A percentile compares a stretch with the other conserved stretches of the same genome.
phyloP scores from a whole-genome alignment of 2,888 invertebrate species.

The Nineta flava region DNA sequence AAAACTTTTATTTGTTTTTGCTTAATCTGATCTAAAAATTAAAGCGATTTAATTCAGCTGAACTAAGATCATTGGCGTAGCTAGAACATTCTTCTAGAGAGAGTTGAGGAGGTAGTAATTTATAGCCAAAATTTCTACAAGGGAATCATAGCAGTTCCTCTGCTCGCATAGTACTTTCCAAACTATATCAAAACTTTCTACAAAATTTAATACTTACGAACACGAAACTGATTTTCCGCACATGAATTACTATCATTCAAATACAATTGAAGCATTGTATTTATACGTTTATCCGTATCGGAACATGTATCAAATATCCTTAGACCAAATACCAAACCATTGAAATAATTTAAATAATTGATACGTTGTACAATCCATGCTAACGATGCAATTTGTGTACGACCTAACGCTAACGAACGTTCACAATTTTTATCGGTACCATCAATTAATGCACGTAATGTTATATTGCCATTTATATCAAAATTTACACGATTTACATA shows the following conservation, averaged over 20 bases:
- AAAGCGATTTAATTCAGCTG: no score
- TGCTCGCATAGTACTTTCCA: no score
- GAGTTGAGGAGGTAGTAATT: no score
- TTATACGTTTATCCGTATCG: constrained; percentile 9
- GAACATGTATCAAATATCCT: constrained; percentile 20
- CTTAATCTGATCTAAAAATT: no score
- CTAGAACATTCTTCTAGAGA: no score
- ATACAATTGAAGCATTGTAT: background rate
- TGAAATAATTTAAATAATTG: constrained; percentile 18
- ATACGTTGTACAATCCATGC: constrained; percentile 22
- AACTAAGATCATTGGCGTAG: no score
- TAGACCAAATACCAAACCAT: constrained; percentile 19
- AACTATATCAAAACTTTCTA: no score
- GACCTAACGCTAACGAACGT: background rate
- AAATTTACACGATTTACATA: background rate
- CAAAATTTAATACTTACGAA: background rate
- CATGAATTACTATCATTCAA: background rate
- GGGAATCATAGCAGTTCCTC: no score
- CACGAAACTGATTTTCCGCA: background rate
- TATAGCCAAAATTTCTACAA: no score
- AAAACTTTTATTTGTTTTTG: no score
- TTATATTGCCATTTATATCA: constrained; percentile 1
- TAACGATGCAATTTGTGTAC: constrained; percentile 15
- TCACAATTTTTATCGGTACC: background rate
- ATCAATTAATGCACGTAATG: background rate